A percentile compares a stretch with the other conserved stretches of the same genome.
Conservation (phyloP, 1,140 invertebrate species). For the Drosophila nebulosa region DNA sequence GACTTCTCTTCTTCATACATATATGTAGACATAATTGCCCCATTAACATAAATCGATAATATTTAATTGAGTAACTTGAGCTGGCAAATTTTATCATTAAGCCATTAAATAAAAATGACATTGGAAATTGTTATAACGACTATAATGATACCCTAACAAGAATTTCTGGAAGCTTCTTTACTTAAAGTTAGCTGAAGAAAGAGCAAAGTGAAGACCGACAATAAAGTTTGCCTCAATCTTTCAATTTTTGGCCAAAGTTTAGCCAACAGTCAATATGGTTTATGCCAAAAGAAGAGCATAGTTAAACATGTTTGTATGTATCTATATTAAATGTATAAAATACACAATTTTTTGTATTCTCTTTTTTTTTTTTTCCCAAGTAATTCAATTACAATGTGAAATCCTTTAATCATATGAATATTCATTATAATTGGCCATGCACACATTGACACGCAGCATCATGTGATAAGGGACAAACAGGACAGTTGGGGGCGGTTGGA, state of each 20-base stretch:
- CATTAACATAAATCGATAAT: neutral
- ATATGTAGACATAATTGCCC: neutral
- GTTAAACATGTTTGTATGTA: neutral
- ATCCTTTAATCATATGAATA: slow-evolving; percentile 75
- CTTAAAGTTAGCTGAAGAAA: no score
- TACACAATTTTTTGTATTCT: neutral
- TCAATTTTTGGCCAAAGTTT: no score
- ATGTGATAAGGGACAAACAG: neutral
- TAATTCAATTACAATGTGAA: slow-evolving; percentile 70
- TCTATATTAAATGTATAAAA: neutral
- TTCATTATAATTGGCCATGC: slow-evolving; percentile 64
- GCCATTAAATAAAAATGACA: neutral
- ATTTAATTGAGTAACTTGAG: neutral
- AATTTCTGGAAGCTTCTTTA: neutral
- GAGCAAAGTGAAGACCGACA: no score
- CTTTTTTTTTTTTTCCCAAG: slow-evolving; percentile 8
- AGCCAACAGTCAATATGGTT: no score
- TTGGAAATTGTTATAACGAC: no score
- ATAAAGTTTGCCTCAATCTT: no score
- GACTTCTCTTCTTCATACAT: neutral
- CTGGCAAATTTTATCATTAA: neutral
- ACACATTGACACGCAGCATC: slow-evolving; percentile 28
- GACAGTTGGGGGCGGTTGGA: neutral
- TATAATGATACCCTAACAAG: neutral
- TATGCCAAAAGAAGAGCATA: neutral